Base-by-base conservation (phyloP, 2,888 invertebrate species). In the Ormia ochracea region DNA sequence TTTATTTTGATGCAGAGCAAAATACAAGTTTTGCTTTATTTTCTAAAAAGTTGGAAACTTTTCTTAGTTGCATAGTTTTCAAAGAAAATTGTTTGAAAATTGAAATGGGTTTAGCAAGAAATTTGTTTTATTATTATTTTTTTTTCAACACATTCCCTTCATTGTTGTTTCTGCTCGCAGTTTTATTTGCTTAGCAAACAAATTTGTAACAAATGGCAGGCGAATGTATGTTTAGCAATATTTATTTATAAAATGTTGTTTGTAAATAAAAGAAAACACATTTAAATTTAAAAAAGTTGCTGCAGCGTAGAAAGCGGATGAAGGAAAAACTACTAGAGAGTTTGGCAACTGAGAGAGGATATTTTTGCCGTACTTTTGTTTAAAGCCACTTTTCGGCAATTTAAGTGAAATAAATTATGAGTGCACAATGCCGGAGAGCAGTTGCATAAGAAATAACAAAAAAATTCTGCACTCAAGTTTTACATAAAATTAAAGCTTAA, bases 151-250 rank as follows among this genome's bases (percentile, higher is more conserved):
- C 33, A 48, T 23, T 17, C 19, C 31, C 52, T 59, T 31, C 10
- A 48, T 36, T n/a, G 36, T 14, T 52, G 19, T 66, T 59, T 33
- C 45, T 59, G 45, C 26, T 19, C 14, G n/a, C 5, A 31, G 26
- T 38, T 45, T 52, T 59, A 36, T 59, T 68, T 54, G 33, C 43
- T 26, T 10, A 43, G 14, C 7, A 75, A 68, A 43, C 43, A 75
- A 75, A 61, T 77, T 70, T 63, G 41, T 58, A 50, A 56, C 69
- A 65, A 77, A 70, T 56, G 56, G 33, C 33, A 65, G 76, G 50
- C 56, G 66, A 72, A 59, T 54, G 43, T 66, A 54, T 33, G 59
- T 52, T 66, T 50, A 23, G 26, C 41, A 19, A 28, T 38, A 12
- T 19, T 43, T 23, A 7, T 28, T 4, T 28, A 28, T 28, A 28